Base-by-base conservation (phyloP, 2,888 invertebrate genomes). In the Gastrophysa polygoni region DNA sequence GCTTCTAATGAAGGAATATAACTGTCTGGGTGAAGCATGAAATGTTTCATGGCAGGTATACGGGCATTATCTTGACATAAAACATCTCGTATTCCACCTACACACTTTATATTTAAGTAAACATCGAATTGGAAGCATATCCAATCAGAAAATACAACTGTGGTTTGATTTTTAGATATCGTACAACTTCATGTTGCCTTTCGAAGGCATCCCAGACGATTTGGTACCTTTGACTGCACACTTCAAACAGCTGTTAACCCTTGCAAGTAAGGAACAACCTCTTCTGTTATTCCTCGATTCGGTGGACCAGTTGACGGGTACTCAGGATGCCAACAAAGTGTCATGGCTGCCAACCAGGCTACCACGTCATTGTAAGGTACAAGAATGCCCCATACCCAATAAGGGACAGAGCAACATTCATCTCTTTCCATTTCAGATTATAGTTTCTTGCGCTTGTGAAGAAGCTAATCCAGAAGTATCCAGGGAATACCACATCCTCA, bases 131-230 rank as follows among this genome's bases (percentile, higher is more conserved):
- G n/a, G n/a, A n/a, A n/a, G n/a, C n/a, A n/a, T n/a, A n/a, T n/a
- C n/a, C n/a, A n/a, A n/a, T n/a, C n/a, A n/a, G n/a, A n/a, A n/a
- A n/a, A n/a, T n/a, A n/a, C n/a, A n/a, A n/a, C n/a, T n/a, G n/a
- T n/a, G n/a, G n/a, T n/a, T n/a, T n/a, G 28, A 63, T 65, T 65
- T 83, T 84, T 80, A 93, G 92, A 91, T 95, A 69, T 94, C 93
- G 0, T 96, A 96, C 83, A 96, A 95, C 82, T 93, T 91, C 76
- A 92, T 93, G 83, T 83, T 95, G 43, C 91, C 95, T 0, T 94
- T 95, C 79, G 96, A 96, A 77, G 91, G 93, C 57, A 96, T 98
- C 58, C 98, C 98, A 0, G 96, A 96, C 75, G 98, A 98, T 79
- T 83, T 98, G 72, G 96, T 98, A 24, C 97, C 97, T 1, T 84